Conservation (phyloP, 37 sponge, comb jelly and placozoan species). For the Spongilla lacustris region DNA sequence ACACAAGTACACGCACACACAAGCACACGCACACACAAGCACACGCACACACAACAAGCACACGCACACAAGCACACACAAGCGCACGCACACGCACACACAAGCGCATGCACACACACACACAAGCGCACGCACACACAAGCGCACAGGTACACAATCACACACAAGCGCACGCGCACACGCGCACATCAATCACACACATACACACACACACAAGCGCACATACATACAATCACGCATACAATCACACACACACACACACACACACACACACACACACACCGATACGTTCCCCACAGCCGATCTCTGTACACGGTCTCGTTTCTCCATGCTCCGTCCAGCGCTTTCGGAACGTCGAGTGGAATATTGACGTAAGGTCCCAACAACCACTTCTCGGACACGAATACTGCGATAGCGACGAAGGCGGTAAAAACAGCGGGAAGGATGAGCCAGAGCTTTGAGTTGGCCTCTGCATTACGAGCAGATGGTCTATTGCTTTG, state of each 20-base stretch:
- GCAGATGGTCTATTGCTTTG: not conserved
- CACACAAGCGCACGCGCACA: too few species aligned
- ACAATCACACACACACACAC: not conserved
- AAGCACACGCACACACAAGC: too few species aligned
- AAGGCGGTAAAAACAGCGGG: constrained; percentile 17
- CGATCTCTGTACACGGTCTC: constrained; percentile 37
- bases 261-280: not conserved
- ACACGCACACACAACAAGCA: too few species aligned
- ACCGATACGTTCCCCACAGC: constrained; percentile 83
- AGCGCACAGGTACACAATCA: too few species aligned
- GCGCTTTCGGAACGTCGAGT: constrained; percentile 32
- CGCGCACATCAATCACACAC: too few species aligned
- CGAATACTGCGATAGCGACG: constrained; percentile 19
- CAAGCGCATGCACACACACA: not conserved
- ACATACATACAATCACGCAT: not conserved
- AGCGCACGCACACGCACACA: not conserved
- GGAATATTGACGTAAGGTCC: constrained; percentile 37
- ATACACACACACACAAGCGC: not conserved
- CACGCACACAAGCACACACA: too few species aligned
- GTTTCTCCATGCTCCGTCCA: constrained; percentile 42
- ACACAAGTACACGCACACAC: too few species aligned
- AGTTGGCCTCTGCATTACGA: not conserved
- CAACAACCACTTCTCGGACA: constrained; percentile 20
- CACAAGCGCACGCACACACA: not conserved
- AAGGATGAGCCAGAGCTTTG: constrained; percentile 7